Conservation (phyloP, 1,140 invertebrate genomes). For the Caerostris darwini region DNA sequence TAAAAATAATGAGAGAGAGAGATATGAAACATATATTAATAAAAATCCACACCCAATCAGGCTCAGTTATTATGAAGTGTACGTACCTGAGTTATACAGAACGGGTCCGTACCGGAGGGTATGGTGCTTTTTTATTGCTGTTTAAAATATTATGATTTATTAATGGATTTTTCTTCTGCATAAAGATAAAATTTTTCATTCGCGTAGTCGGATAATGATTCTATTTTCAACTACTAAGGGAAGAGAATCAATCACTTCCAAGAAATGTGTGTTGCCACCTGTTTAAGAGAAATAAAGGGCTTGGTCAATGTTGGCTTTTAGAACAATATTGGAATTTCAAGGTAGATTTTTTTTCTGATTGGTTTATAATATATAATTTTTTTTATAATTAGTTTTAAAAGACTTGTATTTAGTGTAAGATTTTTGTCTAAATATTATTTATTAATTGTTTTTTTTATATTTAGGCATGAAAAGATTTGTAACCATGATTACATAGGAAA, state of each 20-base stretch:
- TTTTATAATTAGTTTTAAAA: too few species aligned
- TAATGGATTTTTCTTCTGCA: not conserved
- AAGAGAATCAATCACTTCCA: not conserved
- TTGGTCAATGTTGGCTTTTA: not conserved
- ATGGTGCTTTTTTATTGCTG: not conserved
- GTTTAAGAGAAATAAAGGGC: not conserved
- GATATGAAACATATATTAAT: slow-evolving; percentile 40
- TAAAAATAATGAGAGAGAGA: slow-evolving; percentile 14
- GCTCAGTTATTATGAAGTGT: not conserved
- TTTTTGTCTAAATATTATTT: too few species aligned
- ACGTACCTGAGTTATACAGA: not conserved
- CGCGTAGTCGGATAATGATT: not conserved
- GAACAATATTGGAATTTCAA: not conserved
- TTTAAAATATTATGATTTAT: too few species aligned
- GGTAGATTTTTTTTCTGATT: not conserved
- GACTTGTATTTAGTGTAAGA: too few species aligned
- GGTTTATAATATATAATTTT: too few species aligned
- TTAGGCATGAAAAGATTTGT: too few species aligned
- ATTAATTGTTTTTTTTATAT: too few species aligned
- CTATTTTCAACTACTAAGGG: not conserved
- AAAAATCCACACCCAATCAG: slow-evolving; percentile 45
- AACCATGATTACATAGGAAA: too few species aligned
- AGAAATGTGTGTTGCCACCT: not conserved
- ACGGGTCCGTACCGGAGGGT: not conserved
- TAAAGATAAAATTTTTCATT: not conserved